Percentiles rank a stretch among this genome's conserved stretches.
Conservation (phyloP, 2,888 invertebrate species). For the Nephrotoma flavescens region DNA sequence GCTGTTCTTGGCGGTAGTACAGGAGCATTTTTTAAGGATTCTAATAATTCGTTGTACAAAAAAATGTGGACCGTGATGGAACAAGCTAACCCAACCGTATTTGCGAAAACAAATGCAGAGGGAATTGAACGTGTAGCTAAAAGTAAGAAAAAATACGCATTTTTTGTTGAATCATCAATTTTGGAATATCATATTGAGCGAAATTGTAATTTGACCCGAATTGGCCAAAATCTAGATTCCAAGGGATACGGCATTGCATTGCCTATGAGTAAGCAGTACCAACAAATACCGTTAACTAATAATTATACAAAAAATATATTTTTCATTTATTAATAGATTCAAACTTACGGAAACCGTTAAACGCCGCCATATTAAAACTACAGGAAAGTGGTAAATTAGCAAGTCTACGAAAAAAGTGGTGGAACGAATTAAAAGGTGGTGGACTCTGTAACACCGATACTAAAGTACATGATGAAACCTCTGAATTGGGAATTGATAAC, state of each 20-base stretch:
- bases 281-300: not conserved
- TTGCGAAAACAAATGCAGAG: constrained; percentile 65
- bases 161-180: constrained; percentile 89
- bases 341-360: constrained; percentile 64
- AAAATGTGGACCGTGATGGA: constrained; percentile 91
- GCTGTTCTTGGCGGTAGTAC: constrained; percentile 83
- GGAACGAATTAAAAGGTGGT: constrained; percentile 38
- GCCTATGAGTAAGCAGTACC: constrained; percentile 58
- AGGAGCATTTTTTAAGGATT: constrained; percentile 77
- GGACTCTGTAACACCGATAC: not conserved
- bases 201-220: constrained; percentile 70
- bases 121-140: constrained; percentile 77
- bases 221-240: constrained; percentile 69
- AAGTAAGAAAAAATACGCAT: constrained; percentile 74
- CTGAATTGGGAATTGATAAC: constrained; percentile 38
- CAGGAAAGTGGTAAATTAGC: constrained; percentile 77
- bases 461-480: constrained; percentile 19
- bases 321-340: constrained; percentile 39
- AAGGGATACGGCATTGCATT: constrained; percentile 92
- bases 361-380: constrained; percentile 74
- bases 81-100: constrained; percentile 66
- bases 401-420: constrained; percentile 81
- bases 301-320: not conserved
- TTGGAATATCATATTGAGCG: constrained; percentile 84
- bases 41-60: constrained; percentile 78